Percentiles rank a stretch among this genome's conserved stretches.
These are phyloP conservation scores for Epinephelus awoara DNA, from an alignment of 2,797 vertebrate genomes.

Conservation along the genomic window DNA sequence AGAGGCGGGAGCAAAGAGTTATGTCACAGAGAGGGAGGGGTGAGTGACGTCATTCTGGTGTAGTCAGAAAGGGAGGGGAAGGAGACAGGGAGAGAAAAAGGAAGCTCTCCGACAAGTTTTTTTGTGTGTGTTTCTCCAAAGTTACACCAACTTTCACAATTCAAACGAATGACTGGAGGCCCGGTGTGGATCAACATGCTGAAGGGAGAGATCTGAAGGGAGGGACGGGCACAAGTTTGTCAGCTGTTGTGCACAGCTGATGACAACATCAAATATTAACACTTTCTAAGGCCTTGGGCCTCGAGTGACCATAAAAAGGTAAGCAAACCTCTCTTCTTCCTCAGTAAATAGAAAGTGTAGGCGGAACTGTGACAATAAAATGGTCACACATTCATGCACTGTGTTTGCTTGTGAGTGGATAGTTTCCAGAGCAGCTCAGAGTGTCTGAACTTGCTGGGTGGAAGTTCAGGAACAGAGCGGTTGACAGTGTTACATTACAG, in stretches of 20 bases:
- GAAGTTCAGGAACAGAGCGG: conserved; percentile 56
- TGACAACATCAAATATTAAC: conserved; percentile 83
- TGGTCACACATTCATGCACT: background rate
- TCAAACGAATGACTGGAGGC: conserved; percentile 39
- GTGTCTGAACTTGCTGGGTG: conserved; percentile 52
- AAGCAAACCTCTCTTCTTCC: conserved; percentile 59
- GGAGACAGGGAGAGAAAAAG: conserved; percentile 79
- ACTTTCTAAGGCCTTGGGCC: conserved; percentile 82
- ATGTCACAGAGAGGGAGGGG: conserved; percentile 79
- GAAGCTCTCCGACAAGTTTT: conserved; percentile 82
- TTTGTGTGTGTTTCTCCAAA: conserved; percentile 73
- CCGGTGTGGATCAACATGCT: conserved; percentile 31
- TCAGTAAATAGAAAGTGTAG: conserved; percentile 17
- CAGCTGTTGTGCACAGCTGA: conserved; percentile 72
- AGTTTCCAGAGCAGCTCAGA: conserved; percentile 39
- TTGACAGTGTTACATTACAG: conserved; percentile 54
- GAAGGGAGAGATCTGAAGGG: conserved; percentile 51
- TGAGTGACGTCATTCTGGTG: conserved; percentile 76
- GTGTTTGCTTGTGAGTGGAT: conserved; percentile 35
- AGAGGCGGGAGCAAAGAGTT: conserved; percentile 66
- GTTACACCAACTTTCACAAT: conserved; percentile 69
- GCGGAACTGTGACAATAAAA: background rate
- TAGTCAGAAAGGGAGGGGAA: conserved; percentile 82
- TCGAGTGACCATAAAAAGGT: conserved; percentile 79
- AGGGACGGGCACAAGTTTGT: conserved; percentile 41